phyloP scores from a whole-genome alignment of 92 coral and sea anemone genomes.

The Umimayanthus kanabou region DNA sequence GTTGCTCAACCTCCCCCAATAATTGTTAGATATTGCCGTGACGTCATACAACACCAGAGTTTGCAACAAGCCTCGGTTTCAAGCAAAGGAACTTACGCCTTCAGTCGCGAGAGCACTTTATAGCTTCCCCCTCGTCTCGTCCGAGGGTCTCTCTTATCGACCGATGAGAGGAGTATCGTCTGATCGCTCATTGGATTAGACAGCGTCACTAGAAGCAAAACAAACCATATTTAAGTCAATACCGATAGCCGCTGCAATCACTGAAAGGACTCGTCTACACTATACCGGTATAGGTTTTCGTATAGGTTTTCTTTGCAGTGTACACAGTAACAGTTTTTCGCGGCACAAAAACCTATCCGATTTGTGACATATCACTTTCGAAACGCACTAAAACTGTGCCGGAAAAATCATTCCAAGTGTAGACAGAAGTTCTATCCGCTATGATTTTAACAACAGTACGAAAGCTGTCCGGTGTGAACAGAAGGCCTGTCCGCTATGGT shows the following conservation, averaged over 20 bases:
- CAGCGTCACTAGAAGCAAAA: slow-evolving; percentile 9
- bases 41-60: background rate
- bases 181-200: background rate
- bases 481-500: too few species aligned
- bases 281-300: too few species aligned
- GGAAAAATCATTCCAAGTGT: too few species aligned
- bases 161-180: background rate
- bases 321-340: background rate
- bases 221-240: too few species aligned
- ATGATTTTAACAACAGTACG: too few species aligned
- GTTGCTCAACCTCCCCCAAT: too few species aligned
- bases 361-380: too few species aligned
- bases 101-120: slow-evolving; percentile 76
- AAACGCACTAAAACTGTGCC: too few species aligned
- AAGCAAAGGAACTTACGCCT: slow-evolving; percentile 67
- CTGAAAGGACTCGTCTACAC: background rate
- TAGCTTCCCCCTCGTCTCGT: slow-evolving; percentile 56
- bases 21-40: background rate
- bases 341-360: background rate
- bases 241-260: background rate
- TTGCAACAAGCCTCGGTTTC: too few species aligned
- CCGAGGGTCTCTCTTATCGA: slow-evolving; percentile 10
- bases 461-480: too few species aligned
- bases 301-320: too few species aligned
- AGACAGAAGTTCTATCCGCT: too few species aligned